A percentile compares a stretch with the other conserved stretches of the same genome.
phyloP scores from a whole-genome alignment of 2,797 vertebrate genomes.

The Pseudopleuronectes americanus region DNA sequence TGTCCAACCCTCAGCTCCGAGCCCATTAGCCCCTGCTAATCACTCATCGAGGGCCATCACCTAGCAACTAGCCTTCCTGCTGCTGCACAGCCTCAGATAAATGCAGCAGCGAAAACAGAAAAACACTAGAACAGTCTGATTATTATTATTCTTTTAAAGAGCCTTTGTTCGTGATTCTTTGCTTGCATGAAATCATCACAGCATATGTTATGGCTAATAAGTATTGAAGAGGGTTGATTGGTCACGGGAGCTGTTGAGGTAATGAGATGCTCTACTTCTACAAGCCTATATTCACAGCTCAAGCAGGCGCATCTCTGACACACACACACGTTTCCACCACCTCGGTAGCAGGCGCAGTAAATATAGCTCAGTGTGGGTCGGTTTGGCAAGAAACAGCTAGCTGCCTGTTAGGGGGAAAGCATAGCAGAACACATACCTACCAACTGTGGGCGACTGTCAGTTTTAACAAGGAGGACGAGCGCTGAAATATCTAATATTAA shows the following conservation, averaged over 20 bases:
- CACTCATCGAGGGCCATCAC: constrained; percentile 61
- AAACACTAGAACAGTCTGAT: constrained; percentile 30
- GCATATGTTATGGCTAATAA: constrained; percentile 21
- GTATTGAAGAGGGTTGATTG: constrained; percentile 26
- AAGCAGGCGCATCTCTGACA: constrained; percentile 61
- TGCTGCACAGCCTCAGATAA: constrained; percentile 25
- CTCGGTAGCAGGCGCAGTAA: constrained; percentile 69
- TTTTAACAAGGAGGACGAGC: constrained; percentile 63
- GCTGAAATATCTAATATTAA: constrained; percentile 43
- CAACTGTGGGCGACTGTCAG: constrained; percentile 75
- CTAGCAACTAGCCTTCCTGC: constrained; percentile 70
- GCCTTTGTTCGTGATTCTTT: constrained; percentile 6
- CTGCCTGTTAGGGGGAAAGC: constrained; percentile 65
- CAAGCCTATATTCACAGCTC: constrained; percentile 57
- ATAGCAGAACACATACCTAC: constrained; percentile 65
- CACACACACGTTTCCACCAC: constrained; percentile 69
- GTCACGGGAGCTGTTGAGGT: constrained; percentile 36
- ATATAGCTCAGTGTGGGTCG: constrained; percentile 80
- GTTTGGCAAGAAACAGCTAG: constrained; percentile 75
- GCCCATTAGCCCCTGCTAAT: constrained; percentile 53
- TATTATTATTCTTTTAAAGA: constrained; percentile 17
- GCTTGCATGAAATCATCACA: constrained; percentile 10
- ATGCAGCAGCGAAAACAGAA: constrained; percentile 11
- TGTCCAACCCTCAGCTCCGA: constrained; percentile 22
- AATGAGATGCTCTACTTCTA: constrained; percentile 57